These are phyloP conservation scores for Gallinago stenura DNA, from an alignment of 2,797 vertebrate genomes.

Conservation along the genomic window DNA sequence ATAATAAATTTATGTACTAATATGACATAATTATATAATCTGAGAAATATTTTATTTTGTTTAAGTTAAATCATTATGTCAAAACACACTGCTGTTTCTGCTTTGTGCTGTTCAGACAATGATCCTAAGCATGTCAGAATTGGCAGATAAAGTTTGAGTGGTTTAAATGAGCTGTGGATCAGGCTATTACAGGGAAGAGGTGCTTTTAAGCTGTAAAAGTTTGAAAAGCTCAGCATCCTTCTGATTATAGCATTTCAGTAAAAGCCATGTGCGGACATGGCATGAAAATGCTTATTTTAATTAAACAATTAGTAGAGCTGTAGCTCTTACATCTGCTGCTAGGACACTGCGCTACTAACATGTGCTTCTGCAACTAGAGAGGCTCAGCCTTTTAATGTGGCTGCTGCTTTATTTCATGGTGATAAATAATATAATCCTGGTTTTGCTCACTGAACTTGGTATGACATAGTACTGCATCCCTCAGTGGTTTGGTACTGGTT, in stretches of 20 bases:
- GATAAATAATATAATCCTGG: neutral
- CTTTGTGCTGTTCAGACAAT: neutral
- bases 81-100: neutral
- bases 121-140: neutral
- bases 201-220: neutral
- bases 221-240: neutral
- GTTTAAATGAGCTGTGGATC: neutral
- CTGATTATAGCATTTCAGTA: neutral
- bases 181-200: neutral
- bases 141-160: neutral
- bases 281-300: neutral
- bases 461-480: too few species aligned
- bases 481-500: neutral
- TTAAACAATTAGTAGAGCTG: neutral
- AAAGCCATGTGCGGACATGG: neutral
- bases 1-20: neutral
- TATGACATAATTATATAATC: neutral
- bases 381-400: neutral
- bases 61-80: neutral
- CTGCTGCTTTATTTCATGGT: neutral
- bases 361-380: neutral
- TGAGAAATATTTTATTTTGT: neutral
- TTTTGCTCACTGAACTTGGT: neutral
- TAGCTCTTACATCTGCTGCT: neutral
- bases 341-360: neutral